Evolutionary conservation across 23 tunicate species (phyloP).

Genomic region (Ciona savignyi): DNA sequence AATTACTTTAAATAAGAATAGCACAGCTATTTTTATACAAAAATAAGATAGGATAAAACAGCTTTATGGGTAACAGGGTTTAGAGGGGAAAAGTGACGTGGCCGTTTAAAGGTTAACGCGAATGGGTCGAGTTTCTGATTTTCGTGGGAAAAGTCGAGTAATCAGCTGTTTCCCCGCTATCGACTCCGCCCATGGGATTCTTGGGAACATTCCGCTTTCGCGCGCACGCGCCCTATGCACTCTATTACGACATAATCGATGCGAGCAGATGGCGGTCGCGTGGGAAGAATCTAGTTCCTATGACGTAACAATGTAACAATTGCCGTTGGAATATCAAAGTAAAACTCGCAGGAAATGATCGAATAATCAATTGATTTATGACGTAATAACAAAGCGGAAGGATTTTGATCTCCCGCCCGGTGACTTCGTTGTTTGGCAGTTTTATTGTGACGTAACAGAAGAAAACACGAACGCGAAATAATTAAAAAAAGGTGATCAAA

Average conservation of each 20-base stretch:
- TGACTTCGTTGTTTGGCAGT: not conserved
- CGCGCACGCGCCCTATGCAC: not conserved
- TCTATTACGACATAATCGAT: not conserved
- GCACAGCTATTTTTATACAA: no score
- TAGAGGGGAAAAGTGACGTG: no score
- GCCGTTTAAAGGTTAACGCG: no score
- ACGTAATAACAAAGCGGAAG: not conserved
- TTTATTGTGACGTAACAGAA: not conserved
- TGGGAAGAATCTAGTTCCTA: not conserved
- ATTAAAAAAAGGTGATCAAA: not conserved
- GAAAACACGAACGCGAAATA: not conserved
- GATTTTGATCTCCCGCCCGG: not conserved
- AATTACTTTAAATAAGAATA: no score
- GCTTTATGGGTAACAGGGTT: no score
- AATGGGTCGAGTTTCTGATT: not conserved
- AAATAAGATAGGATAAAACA: no score
- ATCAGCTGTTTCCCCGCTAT: slow-evolving; percentile 1
- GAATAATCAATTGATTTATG: not conserved
- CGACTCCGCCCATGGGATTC: not conserved
- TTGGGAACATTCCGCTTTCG: not conserved
- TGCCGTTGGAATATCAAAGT: not conserved
- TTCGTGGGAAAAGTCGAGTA: not conserved
- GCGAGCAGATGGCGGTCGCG: not conserved
- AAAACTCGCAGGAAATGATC: not conserved
- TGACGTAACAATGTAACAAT: not conserved